phyloP scores from a whole-genome alignment of 2,888 invertebrate genomes.

The Drosophila ustulata region DNA sequence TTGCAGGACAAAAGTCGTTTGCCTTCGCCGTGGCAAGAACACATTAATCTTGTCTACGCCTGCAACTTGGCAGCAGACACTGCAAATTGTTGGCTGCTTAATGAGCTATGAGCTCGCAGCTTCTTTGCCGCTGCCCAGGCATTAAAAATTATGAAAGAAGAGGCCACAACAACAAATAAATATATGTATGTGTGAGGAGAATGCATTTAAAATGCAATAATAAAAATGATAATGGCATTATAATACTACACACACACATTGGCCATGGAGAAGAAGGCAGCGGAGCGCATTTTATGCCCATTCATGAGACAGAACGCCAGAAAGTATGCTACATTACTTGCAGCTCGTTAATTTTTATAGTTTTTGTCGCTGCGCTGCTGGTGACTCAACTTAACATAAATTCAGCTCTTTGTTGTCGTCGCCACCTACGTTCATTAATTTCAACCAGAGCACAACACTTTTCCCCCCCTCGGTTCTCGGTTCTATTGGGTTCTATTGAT shows the following conservation, averaged over 20 bases:
- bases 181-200: slow-evolving; percentile 33
- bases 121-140: slow-evolving; percentile 41
- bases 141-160: slow-evolving; percentile 73
- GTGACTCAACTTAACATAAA: slow-evolving; percentile 65
- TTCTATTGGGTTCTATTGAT: slow-evolving; percentile 69
- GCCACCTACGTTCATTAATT: slow-evolving; percentile 67
- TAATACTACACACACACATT: slow-evolving; percentile 60
- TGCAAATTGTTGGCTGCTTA: slow-evolving; percentile 49
- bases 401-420: slow-evolving; percentile 44
- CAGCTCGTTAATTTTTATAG: slow-evolving; percentile 80
- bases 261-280: slow-evolving; percentile 53
- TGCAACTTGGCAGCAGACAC: slow-evolving; percentile 50
- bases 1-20: slow-evolving; percentile 19
- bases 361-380: slow-evolving; percentile 54
- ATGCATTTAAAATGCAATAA: slow-evolving; percentile 80
- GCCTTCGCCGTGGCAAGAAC: slow-evolving; percentile 39
- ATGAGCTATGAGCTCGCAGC: slow-evolving; percentile 49
- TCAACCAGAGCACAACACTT: slow-evolving; percentile 35
- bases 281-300: slow-evolving; percentile 75
- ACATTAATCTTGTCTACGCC: slow-evolving; percentile 73
- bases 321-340: slow-evolving; percentile 78
- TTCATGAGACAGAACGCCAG: slow-evolving; percentile 44
- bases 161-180: slow-evolving; percentile 13
- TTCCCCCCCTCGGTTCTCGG: not conserved
- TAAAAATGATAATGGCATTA: slow-evolving; percentile 78